Evolutionary conservation across 1,140 invertebrate species (phyloP).

Genomic region (Drosophila baimaii): DNA sequence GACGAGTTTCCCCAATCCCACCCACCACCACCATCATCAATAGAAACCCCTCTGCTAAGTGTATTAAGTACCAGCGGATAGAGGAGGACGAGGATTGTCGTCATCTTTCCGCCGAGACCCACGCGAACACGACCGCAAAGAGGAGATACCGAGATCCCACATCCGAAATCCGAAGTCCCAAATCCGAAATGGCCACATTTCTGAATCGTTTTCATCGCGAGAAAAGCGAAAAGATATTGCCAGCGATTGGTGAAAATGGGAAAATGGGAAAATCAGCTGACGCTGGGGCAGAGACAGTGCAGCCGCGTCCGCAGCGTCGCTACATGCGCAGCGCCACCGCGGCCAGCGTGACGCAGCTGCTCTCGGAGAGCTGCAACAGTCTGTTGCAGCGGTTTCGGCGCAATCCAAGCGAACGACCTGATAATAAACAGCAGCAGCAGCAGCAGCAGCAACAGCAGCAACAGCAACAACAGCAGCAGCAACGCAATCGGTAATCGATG

Average conservation of each 20-base stretch:
- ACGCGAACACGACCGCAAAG: constrained; percentile 43
- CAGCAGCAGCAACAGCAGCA: constrained; percentile 59
- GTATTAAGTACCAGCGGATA: constrained; percentile 27
- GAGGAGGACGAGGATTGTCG: constrained; percentile 49
- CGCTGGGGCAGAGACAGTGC: constrained; percentile 42
- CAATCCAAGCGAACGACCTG: constrained; percentile 87
- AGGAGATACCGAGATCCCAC: constrained; percentile 3
- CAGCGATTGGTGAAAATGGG: constrained; percentile 54
- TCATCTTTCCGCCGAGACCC: constrained; percentile 48
- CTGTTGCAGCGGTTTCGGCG: constrained; percentile 91
- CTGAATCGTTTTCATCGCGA: constrained; percentile 83
- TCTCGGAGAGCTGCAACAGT: constrained; percentile 93
- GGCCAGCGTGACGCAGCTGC: constrained; percentile 91
- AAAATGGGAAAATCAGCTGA: constrained; percentile 68
- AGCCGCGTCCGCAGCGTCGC: constrained; percentile 86
- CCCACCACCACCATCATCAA: constrained; percentile 2
- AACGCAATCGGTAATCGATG: constrained; percentile 80
- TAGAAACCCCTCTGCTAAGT: constrained; percentile 5
- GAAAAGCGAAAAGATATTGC: constrained; percentile 81
- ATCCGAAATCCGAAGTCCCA: constrained; percentile 29
- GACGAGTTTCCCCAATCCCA: constrained; percentile 11
- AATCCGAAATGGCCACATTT: constrained; percentile 73
- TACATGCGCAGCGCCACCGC: constrained; percentile 91
- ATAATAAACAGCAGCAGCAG: constrained; percentile 70
- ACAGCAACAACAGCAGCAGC: constrained; percentile 60